phyloP scores from a whole-genome alignment of 2,888 invertebrate species.

The Timandra comae region DNA sequence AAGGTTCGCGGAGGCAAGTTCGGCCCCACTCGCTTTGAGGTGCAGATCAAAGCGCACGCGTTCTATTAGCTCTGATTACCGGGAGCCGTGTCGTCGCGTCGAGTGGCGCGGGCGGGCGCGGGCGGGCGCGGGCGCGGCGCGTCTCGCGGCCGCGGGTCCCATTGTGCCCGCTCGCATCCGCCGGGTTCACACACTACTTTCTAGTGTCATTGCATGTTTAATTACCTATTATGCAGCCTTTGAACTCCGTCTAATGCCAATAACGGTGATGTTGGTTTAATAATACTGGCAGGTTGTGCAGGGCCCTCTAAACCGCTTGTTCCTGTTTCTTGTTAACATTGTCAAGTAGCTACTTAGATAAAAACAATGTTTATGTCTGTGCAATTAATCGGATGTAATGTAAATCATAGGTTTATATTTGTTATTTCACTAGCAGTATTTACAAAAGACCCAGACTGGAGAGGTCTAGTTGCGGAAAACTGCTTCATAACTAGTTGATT shows the following conservation, averaged over 20 bases:
- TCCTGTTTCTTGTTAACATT: too few species aligned
- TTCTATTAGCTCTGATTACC: conserved; percentile 76
- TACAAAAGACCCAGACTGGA: too few species aligned
- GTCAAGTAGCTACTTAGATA: too few species aligned
- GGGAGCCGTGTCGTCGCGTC: conserved; percentile 38
- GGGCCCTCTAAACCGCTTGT: too few species aligned
- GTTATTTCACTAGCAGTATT: too few species aligned
- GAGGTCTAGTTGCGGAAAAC: too few species aligned
- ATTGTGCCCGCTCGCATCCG: conserved; percentile 49
- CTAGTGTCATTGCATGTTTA: conserved; percentile 65
- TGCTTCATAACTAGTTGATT: too few species aligned
- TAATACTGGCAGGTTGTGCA: too few species aligned
- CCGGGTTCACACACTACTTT: conserved; percentile 56
- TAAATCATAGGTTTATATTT: too few species aligned
- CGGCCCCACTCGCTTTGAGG: conserved; percentile 65
- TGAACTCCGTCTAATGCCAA: conserved; percentile 22
- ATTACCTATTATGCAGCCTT: conserved; percentile 57
- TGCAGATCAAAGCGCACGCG: conserved; percentile 72
- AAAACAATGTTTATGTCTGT: too few species aligned
- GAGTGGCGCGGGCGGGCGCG: neutral
- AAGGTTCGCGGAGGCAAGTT: conserved; percentile 30
- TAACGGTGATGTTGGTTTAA: conserved; percentile 14
- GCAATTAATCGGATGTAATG: too few species aligned
- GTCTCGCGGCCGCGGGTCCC: conserved; percentile 28
- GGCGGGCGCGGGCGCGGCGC: conserved; percentile 9